phyloP scores from a whole-genome alignment of 2,888 invertebrate genomes.

The Meliscaeva auricollis region DNA sequence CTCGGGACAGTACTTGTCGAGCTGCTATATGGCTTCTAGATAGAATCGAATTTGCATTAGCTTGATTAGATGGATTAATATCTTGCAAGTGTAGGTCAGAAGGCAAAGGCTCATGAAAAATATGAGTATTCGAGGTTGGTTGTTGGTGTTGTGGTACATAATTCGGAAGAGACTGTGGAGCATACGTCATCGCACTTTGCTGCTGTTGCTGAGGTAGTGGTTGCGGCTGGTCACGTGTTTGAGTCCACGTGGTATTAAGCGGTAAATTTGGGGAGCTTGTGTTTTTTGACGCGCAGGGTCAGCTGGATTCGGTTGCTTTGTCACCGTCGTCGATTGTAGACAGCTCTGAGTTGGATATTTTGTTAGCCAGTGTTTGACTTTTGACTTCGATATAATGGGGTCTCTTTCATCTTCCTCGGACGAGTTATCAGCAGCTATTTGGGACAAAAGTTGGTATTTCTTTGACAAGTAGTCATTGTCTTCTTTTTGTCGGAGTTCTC shows the following conservation, averaged over 20 bases:
- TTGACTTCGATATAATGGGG: background rate
- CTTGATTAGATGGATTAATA: background rate
- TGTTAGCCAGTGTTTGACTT: slow-evolving; percentile 3
- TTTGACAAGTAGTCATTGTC: slow-evolving; percentile 1
- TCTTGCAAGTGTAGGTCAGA: background rate
- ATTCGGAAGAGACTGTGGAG: background rate
- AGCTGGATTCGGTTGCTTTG: slow-evolving; percentile 5
- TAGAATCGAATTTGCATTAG: slow-evolving; percentile 1
- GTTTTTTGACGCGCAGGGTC: background rate
- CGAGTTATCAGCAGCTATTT: slow-evolving; percentile 7
- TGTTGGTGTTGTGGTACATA: background rate
- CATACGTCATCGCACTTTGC: background rate
- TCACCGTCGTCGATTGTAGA: slow-evolving; percentile 4
- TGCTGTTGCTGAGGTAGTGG: slow-evolving; percentile 9
- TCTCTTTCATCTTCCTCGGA: background rate
- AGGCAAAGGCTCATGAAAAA: background rate
- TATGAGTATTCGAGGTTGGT: background rate
- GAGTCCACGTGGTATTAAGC: slow-evolving; percentile 7
- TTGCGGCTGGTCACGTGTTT: slow-evolving; percentile 2
- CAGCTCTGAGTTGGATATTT: slow-evolving; percentile 10
- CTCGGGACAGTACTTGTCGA: background rate
- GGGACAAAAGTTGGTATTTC: slow-evolving; percentile 13
- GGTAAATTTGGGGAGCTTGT: slow-evolving; percentile 3
- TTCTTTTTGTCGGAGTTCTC: slow-evolving; percentile 8
- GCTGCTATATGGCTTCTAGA: slow-evolving; percentile 15